Base-by-base conservation (phyloP, 2,113 vertebrate genomes). In the Pavo muticus region DNA sequence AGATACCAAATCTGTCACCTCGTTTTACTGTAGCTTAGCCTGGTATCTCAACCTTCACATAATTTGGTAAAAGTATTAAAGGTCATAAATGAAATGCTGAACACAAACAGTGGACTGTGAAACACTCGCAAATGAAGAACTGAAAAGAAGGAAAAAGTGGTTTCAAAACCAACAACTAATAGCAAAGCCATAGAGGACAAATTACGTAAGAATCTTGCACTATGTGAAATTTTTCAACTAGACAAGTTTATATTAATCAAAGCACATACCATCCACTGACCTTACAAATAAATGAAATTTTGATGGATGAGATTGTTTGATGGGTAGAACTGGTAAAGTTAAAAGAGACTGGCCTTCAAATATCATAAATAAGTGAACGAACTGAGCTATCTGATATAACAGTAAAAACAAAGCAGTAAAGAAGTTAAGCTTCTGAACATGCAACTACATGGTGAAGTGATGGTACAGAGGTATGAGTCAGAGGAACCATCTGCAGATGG, bases 151-250 rank as follows among this genome's bases (percentile, higher is more conserved):
- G 1, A 18, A n/a, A 16, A 8, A 6, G 4, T 10, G 69, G 32
- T 44, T 82, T 85, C 52, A 93, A 75, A 89, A 87, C 30, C 61
- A 79, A 75, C 19, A 87, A 24, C 23, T 40, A 44, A 81, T 13
- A 76, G 84, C 3, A 5, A 10, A 24, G 18, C 11, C 40, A 84
- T 23, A 76, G 16, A 65, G 40, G 69, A 84, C 11, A 48, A 81
- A 45, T 48, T 47, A 67, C 30, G 56, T 71, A 69, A 85, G 68
- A 57, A 81, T 59, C 35, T 71, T 67, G 20, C 35, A 35, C 23
- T 63, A 86, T 63, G 63, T 18, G 24, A 90, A 81, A 81, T 18
- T 57, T 25, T 77, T 77, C 35, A 47, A 8, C 44, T 59, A 23
- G 9, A 56, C 24, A 27, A 57, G 23, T 60, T 75, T 29, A 45